Base-by-base conservation (phyloP, 2,888 invertebrate species). In the Phengaris alcon region DNA sequence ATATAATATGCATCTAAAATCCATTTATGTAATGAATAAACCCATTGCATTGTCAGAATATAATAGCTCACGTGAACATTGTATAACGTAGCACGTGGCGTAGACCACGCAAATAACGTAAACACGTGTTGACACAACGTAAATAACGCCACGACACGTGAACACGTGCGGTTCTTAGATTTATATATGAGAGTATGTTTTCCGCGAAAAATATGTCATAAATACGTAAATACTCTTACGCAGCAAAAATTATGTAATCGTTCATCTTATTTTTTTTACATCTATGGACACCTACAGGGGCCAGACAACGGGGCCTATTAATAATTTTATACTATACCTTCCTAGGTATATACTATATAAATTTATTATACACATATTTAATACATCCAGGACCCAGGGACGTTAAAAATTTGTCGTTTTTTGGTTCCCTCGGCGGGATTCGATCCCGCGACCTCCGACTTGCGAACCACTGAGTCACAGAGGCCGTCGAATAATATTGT, bases 71-170 rank as follows among this genome's bases (percentile, higher is more conserved):
- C 64, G 64, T 64, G 35, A 64, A 64, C 35, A 44, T 44, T 35
- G 35, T 59, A 22, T 59, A 64, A 64, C 64, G 44, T 44, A 13
- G 44, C 64, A 64, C 64, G 64, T 64, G 64, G 64, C 64, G 59
- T 3, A 10, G 22, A 64, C 44, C 64, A 64, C 64, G 35, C 35
- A 64, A 64, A 64, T 64, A 64, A 64, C 64, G 64, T 64, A 64
- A 44, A 64, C 64, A 64, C 64, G 35, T 64, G 64, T 64, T 35
- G 35, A 64, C 64, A 64, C 35, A 64, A 44, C 64, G 64, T 64
- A 44, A 64, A 64, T 64, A 64, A 64, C 64, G 35, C 2, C 44
- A 12, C 64, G 6, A 12, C 64, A 64, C 64, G 64, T 64, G 64
- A 64, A 64, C 64, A 64, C 64, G 44, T 64, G 64, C 7, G 12